Conservation (phyloP, 2,113 vertebrate genomes). For the Cheirogaleus medius region DNA sequence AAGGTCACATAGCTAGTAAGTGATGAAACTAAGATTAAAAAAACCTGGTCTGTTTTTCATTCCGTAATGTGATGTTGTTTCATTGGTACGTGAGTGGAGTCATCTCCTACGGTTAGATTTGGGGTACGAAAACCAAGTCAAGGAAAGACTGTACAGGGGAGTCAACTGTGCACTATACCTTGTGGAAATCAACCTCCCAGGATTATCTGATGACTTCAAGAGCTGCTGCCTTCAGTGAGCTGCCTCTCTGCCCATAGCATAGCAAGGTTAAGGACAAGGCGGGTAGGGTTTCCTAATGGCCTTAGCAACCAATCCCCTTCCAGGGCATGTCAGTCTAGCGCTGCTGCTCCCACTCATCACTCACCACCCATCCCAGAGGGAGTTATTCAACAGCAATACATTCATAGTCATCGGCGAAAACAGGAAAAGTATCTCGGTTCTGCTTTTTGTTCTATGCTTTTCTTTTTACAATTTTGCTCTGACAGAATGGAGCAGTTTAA, state of each 20-base stretch:
- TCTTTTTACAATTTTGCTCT: conserved; percentile 40
- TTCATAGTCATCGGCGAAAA: background rate
- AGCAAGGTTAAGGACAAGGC: background rate
- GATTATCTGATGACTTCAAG: background rate
- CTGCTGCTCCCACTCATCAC: background rate
- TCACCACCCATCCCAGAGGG: background rate
- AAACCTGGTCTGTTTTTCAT: background rate
- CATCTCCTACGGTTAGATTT: background rate
- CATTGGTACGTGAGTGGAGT: background rate
- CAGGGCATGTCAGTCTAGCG: background rate
- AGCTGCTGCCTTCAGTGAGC: background rate
- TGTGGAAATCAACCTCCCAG: background rate
- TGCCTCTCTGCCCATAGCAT: background rate
- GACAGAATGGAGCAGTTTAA: background rate
- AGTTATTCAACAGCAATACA: background rate
- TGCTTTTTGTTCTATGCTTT: background rate
- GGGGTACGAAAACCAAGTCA: conserved; percentile 5
- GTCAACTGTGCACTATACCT: background rate
- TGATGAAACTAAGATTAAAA: background rate
- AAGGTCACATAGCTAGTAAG: background rate
- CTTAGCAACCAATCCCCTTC: background rate
- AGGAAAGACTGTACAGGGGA: background rate
- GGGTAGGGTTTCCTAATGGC: background rate
- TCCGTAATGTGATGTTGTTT: background rate
- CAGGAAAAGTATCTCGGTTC: background rate